phyloP scores from a whole-genome alignment of 2,888 invertebrate species.

The Drosophila bunnanda region DNA sequence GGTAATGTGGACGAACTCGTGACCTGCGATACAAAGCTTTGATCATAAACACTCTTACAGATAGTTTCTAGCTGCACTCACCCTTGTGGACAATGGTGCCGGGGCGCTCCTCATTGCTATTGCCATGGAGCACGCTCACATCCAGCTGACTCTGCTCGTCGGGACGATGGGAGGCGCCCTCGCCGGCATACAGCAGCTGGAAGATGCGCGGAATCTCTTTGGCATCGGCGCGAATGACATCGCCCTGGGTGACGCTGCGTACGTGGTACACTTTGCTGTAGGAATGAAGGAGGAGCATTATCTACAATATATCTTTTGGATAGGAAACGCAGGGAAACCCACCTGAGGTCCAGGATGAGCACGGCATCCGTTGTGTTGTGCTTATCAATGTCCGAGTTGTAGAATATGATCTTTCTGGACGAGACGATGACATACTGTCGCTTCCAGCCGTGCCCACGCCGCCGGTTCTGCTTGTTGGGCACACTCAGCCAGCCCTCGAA shows the following conservation, averaged over 20 bases:
- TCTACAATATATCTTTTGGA: no score
- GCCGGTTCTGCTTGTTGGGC: conserved; percentile 97
- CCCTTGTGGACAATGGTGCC: conserved; percentile 85
- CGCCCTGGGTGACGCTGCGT: conserved; percentile 98
- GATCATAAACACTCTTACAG: not conserved
- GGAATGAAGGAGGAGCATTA: not conserved
- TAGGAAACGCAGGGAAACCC: conserved; percentile 73
- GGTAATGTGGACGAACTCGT: conserved; percentile 97
- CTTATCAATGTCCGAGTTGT: conserved; percentile 96
- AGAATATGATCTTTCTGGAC: conserved; percentile 98
- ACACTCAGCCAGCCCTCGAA: conserved; percentile 98
- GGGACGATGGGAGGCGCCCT: conserved; percentile 95
- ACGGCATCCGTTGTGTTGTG: conserved; percentile 95
- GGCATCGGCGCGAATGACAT: conserved; percentile 99
- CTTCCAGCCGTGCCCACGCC: conserved; percentile 96
- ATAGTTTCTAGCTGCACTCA: conserved; percentile 32
- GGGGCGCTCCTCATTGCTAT: conserved; percentile 83
- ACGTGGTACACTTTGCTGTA: conserved; percentile 98
- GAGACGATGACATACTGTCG: conserved; percentile 98
- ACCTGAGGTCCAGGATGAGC: conserved; percentile 98
- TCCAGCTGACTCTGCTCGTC: conserved; percentile 88
- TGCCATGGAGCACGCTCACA: conserved; percentile 86
- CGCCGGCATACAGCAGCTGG: conserved; percentile 97
- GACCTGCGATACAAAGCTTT: conserved; percentile 86
- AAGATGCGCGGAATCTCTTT: conserved; percentile 99